phyloP scores from a whole-genome alignment of 2,888 invertebrate genomes.

The Nephrotoma guestfalica region DNA sequence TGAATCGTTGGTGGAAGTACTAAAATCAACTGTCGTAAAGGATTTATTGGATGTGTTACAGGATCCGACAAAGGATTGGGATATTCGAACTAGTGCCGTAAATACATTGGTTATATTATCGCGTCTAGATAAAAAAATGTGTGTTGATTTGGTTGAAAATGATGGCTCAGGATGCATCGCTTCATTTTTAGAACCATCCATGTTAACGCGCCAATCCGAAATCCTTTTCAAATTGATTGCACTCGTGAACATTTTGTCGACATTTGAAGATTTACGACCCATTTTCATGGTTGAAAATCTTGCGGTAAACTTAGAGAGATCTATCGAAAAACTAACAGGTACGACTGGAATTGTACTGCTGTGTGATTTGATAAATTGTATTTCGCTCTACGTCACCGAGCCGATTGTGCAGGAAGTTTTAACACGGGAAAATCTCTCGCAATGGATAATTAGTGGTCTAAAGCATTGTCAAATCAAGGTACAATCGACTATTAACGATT shows the following conservation, averaged over 20 bases:
- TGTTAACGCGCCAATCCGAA: background rate
- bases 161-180: background rate
- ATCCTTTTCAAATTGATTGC: background rate
- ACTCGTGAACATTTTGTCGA: background rate
- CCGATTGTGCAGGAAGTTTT: constrained; percentile 16
- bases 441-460: constrained; percentile 21
- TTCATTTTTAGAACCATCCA: background rate
- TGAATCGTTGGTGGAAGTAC: background rate
- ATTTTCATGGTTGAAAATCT: background rate
- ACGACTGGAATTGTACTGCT: constrained; percentile 2
- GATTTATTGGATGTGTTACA: background rate
- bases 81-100: constrained; percentile 6
- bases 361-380: constrained; percentile 10
- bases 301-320: background rate
- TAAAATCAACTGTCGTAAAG: background rate
- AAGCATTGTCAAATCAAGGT: constrained; percentile 21
- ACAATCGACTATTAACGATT: constrained; percentile 24
- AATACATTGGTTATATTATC: constrained; percentile 6
- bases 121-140: constrained; percentile 4
- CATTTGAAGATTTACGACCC: background rate
- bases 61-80: constrained; percentile 7
- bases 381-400: constrained; percentile 16
- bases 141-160: constrained; percentile 2
- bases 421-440: constrained; percentile 15
- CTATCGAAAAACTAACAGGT: constrained; percentile 4